Evolutionary conservation across 2,888 invertebrate genomes (phyloP).

Genomic region (Hetaerina titia): DNA sequence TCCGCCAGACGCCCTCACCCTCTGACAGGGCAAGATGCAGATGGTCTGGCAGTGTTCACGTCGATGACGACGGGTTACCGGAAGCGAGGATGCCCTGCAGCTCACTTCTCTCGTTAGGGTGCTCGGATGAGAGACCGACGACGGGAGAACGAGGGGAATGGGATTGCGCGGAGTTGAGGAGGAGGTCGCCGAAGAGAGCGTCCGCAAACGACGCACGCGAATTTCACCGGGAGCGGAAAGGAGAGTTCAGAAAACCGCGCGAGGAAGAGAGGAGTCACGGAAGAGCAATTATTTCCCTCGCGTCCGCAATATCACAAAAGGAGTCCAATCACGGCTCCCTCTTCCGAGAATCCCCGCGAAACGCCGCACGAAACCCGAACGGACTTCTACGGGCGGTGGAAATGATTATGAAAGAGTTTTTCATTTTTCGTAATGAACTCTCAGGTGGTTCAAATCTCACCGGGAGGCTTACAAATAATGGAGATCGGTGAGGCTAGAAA

Average conservation of each 20-base stretch:
- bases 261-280: background rate
- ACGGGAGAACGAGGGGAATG: too few relatives aligned
- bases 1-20: too few relatives aligned
- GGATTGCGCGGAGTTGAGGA: too few relatives aligned
- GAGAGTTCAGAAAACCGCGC: background rate
- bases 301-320: background rate
- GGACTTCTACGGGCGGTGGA: background rate
- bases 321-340: background rate
- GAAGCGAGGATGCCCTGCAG: too few relatives aligned
- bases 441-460: too few relatives aligned
- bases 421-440: background rate
- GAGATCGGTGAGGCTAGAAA: too few relatives aligned
- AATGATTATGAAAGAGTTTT: background rate
- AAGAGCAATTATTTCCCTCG: background rate
- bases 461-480: too few relatives aligned
- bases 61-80: too few relatives aligned
- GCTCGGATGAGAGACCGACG: too few relatives aligned
- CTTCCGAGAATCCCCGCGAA: background rate
- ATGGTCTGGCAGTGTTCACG: too few relatives aligned
- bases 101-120: too few relatives aligned
- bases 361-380: background rate
- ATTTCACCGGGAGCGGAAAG: background rate
- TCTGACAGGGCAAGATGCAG: too few relatives aligned
- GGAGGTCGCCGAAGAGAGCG: background rate
- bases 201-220: background rate